phyloP scores from a whole-genome alignment of 2,888 invertebrate species.

The Ophion ellenae region DNA sequence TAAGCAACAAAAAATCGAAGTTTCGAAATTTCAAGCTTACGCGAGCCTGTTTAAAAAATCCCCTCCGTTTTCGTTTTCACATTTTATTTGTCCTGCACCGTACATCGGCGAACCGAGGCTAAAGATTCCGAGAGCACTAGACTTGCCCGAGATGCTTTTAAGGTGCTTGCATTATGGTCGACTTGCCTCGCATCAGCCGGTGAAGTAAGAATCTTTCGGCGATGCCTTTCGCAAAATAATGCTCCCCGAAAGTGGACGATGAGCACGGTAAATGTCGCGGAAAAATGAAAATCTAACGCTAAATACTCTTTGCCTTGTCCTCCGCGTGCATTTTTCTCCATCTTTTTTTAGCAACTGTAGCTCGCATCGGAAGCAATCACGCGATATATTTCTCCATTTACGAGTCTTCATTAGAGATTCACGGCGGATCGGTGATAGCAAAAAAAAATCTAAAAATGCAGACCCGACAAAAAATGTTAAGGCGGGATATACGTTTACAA shows the following conservation, averaged over 20 bases:
- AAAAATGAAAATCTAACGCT: neutral
- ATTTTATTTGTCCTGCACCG: slow-evolving; percentile 2
- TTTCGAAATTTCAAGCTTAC: no score
- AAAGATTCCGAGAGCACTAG: slow-evolving; percentile 21
- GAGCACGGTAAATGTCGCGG: slow-evolving; percentile 11
- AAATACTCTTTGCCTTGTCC: neutral
- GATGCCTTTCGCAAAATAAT: slow-evolving; percentile 19
- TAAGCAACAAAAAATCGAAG: no score
- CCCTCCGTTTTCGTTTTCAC: neutral
- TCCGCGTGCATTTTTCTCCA: neutral
- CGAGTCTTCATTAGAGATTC: neutral
- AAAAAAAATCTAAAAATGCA: neutral
- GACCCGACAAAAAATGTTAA: neutral
- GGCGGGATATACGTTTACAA: neutral
- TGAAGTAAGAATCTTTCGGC: neutral
- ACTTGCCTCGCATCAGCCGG: slow-evolving; percentile 1
- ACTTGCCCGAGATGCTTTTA: slow-evolving; percentile 41
- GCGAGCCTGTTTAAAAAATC: neutral
- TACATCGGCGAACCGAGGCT: slow-evolving; percentile 26
- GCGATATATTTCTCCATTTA: neutral
- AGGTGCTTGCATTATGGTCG: slow-evolving; percentile 31
- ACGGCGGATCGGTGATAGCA: neutral
- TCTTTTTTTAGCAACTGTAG: neutral
- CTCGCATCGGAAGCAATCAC: neutral
- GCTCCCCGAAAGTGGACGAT: slow-evolving; percentile 28